phyloP scores from a whole-genome alignment of 2,797 vertebrate genomes.

The Mormyrops boulengeri region DNA sequence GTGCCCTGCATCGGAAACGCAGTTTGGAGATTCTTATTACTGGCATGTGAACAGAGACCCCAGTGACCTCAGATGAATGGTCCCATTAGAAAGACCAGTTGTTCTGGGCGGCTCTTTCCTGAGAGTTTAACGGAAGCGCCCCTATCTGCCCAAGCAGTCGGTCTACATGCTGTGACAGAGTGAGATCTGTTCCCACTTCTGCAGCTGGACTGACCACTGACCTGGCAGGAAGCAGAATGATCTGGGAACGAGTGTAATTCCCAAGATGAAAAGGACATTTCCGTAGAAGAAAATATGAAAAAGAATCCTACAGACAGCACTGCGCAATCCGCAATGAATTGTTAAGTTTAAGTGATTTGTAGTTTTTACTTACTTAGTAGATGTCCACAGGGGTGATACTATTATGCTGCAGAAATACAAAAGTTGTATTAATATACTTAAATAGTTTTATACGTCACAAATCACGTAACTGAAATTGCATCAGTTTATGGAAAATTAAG shows the following conservation, averaged over 20 bases:
- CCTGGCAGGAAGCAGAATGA: neutral
- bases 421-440: neutral
- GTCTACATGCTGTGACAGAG: neutral
- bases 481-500: neutral
- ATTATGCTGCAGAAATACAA: neutral
- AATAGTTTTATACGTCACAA: neutral
- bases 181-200: neutral
- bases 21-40: neutral
- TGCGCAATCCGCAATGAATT: neutral
- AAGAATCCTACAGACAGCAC: neutral
- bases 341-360: neutral
- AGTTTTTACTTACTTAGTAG: neutral
- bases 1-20: neutral
- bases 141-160: neutral
- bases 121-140: neutral
- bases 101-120: neutral
- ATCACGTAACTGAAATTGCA: neutral
- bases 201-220: neutral
- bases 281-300: neutral
- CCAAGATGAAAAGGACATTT: neutral
- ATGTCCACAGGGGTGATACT: neutral
- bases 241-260: neutral
- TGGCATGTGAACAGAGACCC: neutral
- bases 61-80: slow-evolving; percentile 10
- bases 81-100: slow-evolving; percentile 6